Evolutionary conservation across 2,888 invertebrate species (phyloP).

Genomic region (Pandemis corylana): DNA sequence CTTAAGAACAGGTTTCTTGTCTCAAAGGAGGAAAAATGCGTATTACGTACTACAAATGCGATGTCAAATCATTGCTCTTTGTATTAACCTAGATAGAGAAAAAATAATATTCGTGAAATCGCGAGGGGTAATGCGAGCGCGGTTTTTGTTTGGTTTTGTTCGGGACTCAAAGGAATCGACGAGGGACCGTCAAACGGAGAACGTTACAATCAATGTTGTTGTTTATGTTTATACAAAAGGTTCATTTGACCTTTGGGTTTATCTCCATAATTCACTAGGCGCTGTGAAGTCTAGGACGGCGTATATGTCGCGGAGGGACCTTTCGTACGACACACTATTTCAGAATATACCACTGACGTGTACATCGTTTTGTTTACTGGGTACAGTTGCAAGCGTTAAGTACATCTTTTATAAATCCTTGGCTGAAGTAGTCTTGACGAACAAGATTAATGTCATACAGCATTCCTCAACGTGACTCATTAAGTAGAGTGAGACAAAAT

Average conservation of each 20-base stretch:
- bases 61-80: slow-evolving; percentile 46
- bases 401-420: neutral
- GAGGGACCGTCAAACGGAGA: slow-evolving; percentile 19
- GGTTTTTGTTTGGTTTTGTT: slow-evolving; percentile 34
- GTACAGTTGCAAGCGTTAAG: neutral
- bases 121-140: slow-evolving; percentile 45
- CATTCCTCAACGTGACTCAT: too few relatives aligned
- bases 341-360: neutral
- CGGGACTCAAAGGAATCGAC: slow-evolving; percentile 32
- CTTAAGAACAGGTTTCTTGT: slow-evolving; percentile 6
- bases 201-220: slow-evolving; percentile 29
- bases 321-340: neutral
- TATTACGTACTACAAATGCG: slow-evolving; percentile 10
- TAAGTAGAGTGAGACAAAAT: too few relatives aligned
- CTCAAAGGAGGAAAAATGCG: slow-evolving; percentile 21
- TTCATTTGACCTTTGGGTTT: slow-evolving; percentile 22
- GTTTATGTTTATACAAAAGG: slow-evolving; percentile 22
- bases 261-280: slow-evolving; percentile 13
- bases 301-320: neutral
- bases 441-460: too few relatives aligned
- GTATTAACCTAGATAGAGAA: slow-evolving; percentile 50
- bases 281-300: neutral
- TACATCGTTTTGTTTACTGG: neutral
- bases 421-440: too few relatives aligned
- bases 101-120: slow-evolving; percentile 55